Evolutionary conservation across 2,888 invertebrate species (phyloP).

Genomic region (Calliopum simillimum): DNA sequence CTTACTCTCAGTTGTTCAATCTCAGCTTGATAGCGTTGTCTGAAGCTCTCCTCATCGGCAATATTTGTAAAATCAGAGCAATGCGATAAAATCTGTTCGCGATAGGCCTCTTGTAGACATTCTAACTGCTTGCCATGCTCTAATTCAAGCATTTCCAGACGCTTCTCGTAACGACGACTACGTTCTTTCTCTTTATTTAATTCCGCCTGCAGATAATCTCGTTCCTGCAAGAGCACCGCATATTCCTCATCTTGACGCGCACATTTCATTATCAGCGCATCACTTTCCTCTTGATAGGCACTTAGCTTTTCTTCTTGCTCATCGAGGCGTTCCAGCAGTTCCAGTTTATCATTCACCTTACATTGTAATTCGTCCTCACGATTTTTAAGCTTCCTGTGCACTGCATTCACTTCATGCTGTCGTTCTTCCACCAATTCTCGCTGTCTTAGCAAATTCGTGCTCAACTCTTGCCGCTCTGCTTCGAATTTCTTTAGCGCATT

Average conservation of each 20-base stretch:
- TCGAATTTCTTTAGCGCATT: slow-evolving; percentile 52
- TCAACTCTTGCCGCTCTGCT: slow-evolving; percentile 51
- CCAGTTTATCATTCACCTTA: slow-evolving; percentile 51
- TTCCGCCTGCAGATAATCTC: slow-evolving; percentile 69
- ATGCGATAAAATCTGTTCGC: slow-evolving; percentile 66
- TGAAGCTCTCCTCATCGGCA: slow-evolving; percentile 73
- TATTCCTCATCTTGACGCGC: slow-evolving; percentile 65
- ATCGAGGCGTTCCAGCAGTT: slow-evolving; percentile 53
- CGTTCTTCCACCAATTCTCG: slow-evolving; percentile 62
- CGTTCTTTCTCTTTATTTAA: slow-evolving; percentile 76
- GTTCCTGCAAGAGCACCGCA: slow-evolving; percentile 61
- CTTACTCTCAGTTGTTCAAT: slow-evolving; percentile 83
- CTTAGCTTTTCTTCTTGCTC: slow-evolving; percentile 51
- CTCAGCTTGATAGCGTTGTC: slow-evolving; percentile 84
- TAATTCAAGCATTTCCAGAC: slow-evolving; percentile 80
- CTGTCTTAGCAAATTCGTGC: slow-evolving; percentile 60
- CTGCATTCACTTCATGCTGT: slow-evolving; percentile 55
- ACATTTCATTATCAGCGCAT: slow-evolving; percentile 58
- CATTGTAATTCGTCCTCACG: slow-evolving; percentile 58
- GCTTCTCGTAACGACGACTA: slow-evolving; percentile 77
- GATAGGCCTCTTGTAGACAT: slow-evolving; percentile 81
- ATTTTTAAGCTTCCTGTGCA: slow-evolving; percentile 53
- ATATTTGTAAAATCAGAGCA: slow-evolving; percentile 67
- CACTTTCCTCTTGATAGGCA: slow-evolving; percentile 52
- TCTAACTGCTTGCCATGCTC: slow-evolving; percentile 88